Evolutionary conservation across 2,888 invertebrate genomes (phyloP).

Genomic region (Acleris sparsana): DNA sequence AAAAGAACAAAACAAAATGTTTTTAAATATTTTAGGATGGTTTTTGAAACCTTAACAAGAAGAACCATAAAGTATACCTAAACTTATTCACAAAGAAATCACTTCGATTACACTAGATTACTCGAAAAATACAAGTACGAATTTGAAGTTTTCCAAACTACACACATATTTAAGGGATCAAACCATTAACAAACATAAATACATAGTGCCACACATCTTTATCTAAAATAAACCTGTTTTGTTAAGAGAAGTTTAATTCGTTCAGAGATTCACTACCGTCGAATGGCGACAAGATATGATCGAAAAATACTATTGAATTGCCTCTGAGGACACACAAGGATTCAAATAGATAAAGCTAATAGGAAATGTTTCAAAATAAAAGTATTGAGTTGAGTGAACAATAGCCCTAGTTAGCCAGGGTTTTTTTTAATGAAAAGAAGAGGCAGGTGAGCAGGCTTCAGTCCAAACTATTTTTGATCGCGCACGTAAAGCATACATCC

Average conservation of each 20-base stretch:
- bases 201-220: conserved; percentile 10
- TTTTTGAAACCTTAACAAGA: conserved; percentile 35
- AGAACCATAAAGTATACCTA: conserved; percentile 11
- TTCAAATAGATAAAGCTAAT: too few relatives aligned
- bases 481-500: too few relatives aligned
- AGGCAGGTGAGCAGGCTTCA: too few relatives aligned
- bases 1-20: conserved; percentile 2
- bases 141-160: conserved; percentile 19
- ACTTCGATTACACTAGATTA: conserved; percentile 19
- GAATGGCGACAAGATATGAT: neutral
- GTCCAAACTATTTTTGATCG: too few relatives aligned
- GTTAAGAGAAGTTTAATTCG: neutral
- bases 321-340: too few relatives aligned
- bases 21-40: conserved; percentile 25
- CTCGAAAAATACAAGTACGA: conserved; percentile 26
- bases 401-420: too few relatives aligned
- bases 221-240: conserved; percentile 1
- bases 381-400: too few relatives aligned
- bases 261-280: neutral
- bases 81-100: conserved; percentile 21
- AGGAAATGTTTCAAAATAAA: too few relatives aligned
- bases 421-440: too few relatives aligned
- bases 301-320: too few relatives aligned
- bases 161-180: neutral
- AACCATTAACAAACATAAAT: conserved; percentile 25